Evolutionary conservation across 2,797 vertebrate genomes (phyloP).

Genomic region (Argentina silus): DNA sequence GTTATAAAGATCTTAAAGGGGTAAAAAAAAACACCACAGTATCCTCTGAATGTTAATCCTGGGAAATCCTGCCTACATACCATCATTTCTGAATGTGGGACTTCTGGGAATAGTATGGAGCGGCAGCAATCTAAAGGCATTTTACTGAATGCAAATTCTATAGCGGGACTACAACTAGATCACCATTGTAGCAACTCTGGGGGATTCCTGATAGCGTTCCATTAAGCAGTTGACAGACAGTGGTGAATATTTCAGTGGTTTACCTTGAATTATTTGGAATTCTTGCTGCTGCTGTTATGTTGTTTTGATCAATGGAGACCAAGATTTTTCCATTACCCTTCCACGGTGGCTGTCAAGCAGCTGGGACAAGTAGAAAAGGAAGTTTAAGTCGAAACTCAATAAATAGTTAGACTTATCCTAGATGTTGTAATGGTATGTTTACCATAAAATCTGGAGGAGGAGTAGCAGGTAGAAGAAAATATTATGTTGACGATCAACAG

Average conservation of each 20-base stretch:
- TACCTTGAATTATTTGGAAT: constrained; percentile 1
- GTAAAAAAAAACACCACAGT: constrained; percentile 5
- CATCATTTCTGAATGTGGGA: neutral
- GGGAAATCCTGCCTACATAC: neutral
- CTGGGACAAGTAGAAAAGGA: constrained; percentile 24
- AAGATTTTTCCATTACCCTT: constrained; percentile 14
- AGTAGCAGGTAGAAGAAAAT: too few relatives aligned
- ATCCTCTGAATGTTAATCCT: constrained; percentile 20
- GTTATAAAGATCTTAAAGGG: constrained; percentile 42
- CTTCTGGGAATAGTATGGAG: neutral
- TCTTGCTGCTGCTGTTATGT: neutral
- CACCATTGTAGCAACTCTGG: neutral
- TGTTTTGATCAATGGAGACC: constrained; percentile 9
- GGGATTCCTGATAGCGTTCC: neutral
- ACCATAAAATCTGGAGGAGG: too few relatives aligned
- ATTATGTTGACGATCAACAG: too few relatives aligned
- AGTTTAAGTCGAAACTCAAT: too few relatives aligned
- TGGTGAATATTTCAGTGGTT: neutral
- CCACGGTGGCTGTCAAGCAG: constrained; percentile 26
- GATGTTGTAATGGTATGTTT: too few relatives aligned
- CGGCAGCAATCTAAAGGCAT: constrained; percentile 7
- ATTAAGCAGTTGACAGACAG: neutral
- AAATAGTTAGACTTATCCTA: too few relatives aligned
- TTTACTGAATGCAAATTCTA: neutral
- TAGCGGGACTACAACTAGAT: neutral